phyloP scores from a whole-genome alignment of 2,797 vertebrate species.

The Galagoides demidoff region DNA sequence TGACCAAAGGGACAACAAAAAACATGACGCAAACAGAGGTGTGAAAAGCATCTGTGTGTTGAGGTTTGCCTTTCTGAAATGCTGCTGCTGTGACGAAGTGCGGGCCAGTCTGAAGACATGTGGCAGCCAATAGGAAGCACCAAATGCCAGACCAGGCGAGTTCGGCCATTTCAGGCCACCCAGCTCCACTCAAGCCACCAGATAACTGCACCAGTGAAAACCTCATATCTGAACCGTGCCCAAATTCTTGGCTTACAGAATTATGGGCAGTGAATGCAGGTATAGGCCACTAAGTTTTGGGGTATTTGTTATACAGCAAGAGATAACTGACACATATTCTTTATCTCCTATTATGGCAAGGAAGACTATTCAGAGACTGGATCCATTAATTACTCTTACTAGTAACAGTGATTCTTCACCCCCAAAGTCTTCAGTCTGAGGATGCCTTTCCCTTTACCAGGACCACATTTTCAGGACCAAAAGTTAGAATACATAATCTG shows the following conservation, averaged over 20 bases:
- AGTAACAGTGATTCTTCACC: neutral
- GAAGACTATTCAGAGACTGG: neutral
- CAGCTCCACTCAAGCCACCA: neutral
- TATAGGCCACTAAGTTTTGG: neutral
- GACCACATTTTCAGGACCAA: conserved; percentile 39
- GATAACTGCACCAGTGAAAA: neutral
- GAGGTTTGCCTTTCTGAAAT: neutral
- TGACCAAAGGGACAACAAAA: neutral
- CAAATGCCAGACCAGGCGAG: neutral
- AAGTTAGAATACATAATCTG: conserved; percentile 46
- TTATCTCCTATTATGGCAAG: neutral
- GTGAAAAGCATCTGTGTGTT: neutral
- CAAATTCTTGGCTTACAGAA: neutral
- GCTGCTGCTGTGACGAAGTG: neutral
- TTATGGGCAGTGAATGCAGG: neutral
- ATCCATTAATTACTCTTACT: neutral
- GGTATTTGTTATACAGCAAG: neutral
- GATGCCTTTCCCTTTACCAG: conserved; percentile 6
- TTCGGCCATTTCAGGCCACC: neutral
- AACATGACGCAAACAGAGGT: neutral
- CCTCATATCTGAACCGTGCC: neutral
- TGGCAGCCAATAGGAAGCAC: neutral
- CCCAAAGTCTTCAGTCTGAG: neutral
- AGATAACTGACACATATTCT: neutral
- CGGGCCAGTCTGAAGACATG: neutral